These are phyloP conservation scores for Caenorhabditis wallacei DNA, from an alignment of 2,888 invertebrate genomes.

Conservation along the genomic window DNA sequence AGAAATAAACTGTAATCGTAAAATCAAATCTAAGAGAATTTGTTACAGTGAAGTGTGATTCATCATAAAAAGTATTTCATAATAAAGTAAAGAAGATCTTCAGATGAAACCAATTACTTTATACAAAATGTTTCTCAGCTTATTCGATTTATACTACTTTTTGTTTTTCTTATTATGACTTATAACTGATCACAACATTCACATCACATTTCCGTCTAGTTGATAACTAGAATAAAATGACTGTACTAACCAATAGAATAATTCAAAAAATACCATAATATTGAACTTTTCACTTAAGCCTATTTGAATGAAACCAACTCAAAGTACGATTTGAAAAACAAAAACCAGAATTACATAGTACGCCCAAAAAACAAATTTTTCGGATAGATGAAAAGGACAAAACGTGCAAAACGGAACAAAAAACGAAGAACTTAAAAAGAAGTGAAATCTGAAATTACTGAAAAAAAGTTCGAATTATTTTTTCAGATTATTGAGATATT, in stretches of 20 bases:
- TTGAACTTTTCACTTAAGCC: too few species aligned
- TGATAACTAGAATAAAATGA: too few species aligned
- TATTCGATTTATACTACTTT: too few species aligned
- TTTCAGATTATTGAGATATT: too few species aligned
- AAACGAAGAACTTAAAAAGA: neutral
- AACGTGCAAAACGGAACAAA: constrained; percentile 4
- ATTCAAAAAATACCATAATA: too few species aligned
- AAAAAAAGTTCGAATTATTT: too few species aligned
- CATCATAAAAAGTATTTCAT: neutral
- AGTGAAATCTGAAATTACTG: neutral
- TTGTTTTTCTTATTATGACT: too few species aligned
- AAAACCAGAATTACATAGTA: neutral
- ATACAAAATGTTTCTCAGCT: too few species aligned
- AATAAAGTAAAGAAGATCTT: neutral
- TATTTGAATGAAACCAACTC: too few species aligned
- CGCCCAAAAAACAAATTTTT: neutral
- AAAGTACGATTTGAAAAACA: constrained; percentile 9
- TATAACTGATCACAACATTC: too few species aligned
- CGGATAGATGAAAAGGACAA: neutral
- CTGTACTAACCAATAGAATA: too few species aligned
- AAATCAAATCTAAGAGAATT: neutral
- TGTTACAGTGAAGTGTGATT: neutral
- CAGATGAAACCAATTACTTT: neutral
- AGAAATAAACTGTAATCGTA: neutral
- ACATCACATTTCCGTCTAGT: too few species aligned